Percentiles rank a stretch among this genome's conserved stretches.
These are phyloP conservation scores for Procapra przewalskii DNA, from an alignment of 2,113 vertebrate genomes.

Conservation along the genomic window DNA sequence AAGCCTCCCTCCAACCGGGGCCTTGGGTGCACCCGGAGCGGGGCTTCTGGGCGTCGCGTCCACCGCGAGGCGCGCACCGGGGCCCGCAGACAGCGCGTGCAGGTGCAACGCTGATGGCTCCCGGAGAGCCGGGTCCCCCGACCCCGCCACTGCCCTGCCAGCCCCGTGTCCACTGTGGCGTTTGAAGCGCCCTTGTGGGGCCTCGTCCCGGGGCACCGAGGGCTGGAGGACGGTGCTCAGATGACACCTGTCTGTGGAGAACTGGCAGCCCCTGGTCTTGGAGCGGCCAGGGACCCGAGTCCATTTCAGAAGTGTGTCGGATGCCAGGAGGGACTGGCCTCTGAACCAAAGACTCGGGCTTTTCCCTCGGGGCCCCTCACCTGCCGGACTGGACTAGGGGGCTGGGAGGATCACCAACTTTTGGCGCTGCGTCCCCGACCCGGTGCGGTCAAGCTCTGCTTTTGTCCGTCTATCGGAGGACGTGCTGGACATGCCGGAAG, in stretches of 20 bases:
- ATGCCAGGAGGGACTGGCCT: background rate
- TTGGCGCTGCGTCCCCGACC: background rate
- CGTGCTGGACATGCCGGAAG: background rate
- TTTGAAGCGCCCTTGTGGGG: background rate
- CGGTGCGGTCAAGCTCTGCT: background rate
- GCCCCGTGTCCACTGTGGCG: background rate
- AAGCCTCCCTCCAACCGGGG: background rate
- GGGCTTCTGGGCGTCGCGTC: fast-evolving
- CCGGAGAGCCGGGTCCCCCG: fast-evolving
- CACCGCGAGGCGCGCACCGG: fast-evolving
- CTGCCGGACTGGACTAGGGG: background rate
- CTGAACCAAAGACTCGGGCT: background rate
- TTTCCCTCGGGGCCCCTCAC: background rate
- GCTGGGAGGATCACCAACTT: background rate
- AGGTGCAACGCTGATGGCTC: background rate
- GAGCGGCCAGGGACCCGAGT: background rate
- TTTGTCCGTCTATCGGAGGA: background rate
- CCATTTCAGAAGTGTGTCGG: background rate
- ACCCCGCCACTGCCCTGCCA: background rate
- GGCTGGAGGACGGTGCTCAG: background rate
- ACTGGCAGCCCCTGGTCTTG: background rate
- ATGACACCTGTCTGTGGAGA: background rate
- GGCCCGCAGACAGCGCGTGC: background rate
- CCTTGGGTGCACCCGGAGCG: fast-evolving
- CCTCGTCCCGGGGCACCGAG: background rate